Base-by-base conservation (phyloP, 2,888 invertebrate species). In the Ectemnius continuus region DNA sequence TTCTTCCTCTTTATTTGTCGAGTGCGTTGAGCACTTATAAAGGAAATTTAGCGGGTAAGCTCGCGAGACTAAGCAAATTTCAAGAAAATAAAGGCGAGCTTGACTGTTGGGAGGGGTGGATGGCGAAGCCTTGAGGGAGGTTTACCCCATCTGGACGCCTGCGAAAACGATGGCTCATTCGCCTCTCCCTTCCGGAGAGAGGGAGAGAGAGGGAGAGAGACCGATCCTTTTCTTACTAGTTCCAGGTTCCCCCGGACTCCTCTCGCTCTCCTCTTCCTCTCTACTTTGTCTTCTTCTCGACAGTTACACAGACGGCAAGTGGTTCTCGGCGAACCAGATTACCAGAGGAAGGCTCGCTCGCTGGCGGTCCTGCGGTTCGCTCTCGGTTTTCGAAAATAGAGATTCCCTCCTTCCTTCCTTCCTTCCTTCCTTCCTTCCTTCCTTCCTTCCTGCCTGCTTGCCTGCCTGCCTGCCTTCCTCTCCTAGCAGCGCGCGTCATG, bases 231-330 rank as follows among this genome's bases (percentile, higher is more conserved):
- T 52, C 47, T 46, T 28, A 47, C 28, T 11, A 59, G 59, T 58
- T 48, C 46, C 61, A 36, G 36, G 6, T 6, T 36, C 36, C 36
- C 11, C 8, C 5, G 5, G 11, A n/a, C 8, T 16, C 5, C 61
- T 16, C 61, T 61, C n/a, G 4, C 36, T 26, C 8, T 26, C 23
- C 20, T 23, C 36, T 46, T 58, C 46, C 61, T 63, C 45, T 57
- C 60, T 61, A 67, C 70, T 77, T 73, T 69, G 72, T 80, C 77
- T 70, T 77, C 57, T 8, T 14, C 20, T 46, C 59, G 79, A 75
- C 72, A 73, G 70, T 73, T 77, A 80, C 77, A 76, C 59, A 76
- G 79, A 76, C 78, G 74, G 63, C 70, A 73, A 70, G 72, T 76
- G 67, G 69, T 78, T 36, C 36, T 36, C 11, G 36, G 36, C 36